Evolutionary conservation across 2,113 vertebrate species (phyloP).

Genomic region (Zosterops pallidus): DNA sequence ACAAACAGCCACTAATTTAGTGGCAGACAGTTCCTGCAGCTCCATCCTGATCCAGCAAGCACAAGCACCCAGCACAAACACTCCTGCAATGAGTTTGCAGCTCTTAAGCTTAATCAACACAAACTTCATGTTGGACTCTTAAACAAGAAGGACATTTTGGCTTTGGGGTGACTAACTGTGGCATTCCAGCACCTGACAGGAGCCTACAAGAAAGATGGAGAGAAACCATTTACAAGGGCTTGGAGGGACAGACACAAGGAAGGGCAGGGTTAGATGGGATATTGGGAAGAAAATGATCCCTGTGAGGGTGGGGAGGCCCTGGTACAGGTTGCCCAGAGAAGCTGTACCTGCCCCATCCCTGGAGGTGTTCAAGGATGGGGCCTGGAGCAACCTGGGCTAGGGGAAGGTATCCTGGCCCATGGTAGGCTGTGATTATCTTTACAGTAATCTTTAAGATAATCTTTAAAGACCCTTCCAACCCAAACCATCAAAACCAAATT

Average conservation of each 20-base stretch:
- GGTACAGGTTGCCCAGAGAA: background rate
- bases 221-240: background rate
- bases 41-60: background rate
- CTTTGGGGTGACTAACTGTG: background rate
- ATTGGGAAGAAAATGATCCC: background rate
- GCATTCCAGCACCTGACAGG: background rate
- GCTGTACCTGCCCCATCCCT: background rate
- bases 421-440: background rate
- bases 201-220: background rate
- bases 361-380: too few species aligned
- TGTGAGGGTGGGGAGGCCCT: background rate
- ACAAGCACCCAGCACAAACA: background rate
- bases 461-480: background rate
- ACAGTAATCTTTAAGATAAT: background rate
- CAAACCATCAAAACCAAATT: background rate
- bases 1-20: background rate
- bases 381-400: background rate
- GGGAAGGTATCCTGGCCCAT: background rate
- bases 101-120: background rate
- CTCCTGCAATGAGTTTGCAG: background rate
- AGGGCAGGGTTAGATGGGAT: background rate
- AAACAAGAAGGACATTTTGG: background rate
- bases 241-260: background rate
- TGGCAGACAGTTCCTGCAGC: background rate
- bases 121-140: background rate